A percentile compares a stretch with the other conserved stretches of the same genome.
Evolutionary conservation across 1,140 invertebrate genomes (phyloP).

Genomic region (Dinothrombium tinctorium): DNA sequence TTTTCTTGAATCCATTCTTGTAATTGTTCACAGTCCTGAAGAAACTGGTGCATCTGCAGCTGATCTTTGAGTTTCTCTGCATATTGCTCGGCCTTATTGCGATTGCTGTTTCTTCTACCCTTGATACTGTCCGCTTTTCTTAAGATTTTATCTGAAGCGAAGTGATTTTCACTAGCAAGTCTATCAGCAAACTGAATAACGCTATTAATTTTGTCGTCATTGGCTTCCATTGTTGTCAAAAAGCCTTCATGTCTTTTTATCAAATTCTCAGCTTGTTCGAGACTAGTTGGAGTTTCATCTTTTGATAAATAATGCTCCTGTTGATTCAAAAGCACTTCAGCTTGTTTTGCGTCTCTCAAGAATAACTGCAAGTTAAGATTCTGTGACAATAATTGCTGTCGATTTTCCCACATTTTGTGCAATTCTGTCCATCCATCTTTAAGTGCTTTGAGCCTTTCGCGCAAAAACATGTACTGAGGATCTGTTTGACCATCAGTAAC

Average conservation of each 20-base stretch:
- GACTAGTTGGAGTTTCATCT: conserved; percentile 73
- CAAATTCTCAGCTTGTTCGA: conserved; percentile 90
- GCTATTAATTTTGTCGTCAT: conserved; percentile 94
- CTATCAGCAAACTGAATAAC: conserved; percentile 76
- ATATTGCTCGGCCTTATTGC: conserved; percentile 62
- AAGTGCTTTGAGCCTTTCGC: conserved; percentile 81
- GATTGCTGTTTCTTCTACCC: conserved; percentile 57
- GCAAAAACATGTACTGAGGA: conserved; percentile 96
- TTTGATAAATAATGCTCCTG: conserved; percentile 87
- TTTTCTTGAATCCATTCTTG: conserved; percentile 95
- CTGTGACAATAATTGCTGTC: conserved; percentile 78
- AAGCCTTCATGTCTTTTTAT: conserved; percentile 96
- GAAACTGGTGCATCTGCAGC: conserved; percentile 77
- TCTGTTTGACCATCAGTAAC: conserved; percentile 60
- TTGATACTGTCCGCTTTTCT: conserved; percentile 87
- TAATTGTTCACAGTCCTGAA: conserved; percentile 87
- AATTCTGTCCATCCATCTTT: conserved; percentile 97
- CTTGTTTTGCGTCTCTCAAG: conserved; percentile 85
- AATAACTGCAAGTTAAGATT: conserved; percentile 84
- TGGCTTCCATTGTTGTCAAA: conserved; percentile 97
- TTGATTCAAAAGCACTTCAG: conserved; percentile 86
- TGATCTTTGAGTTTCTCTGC: conserved; percentile 86
- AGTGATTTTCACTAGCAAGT: conserved; percentile 66
- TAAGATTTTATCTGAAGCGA: conserved; percentile 71
- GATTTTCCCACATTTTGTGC: conserved; percentile 98